Base-by-base conservation (phyloP, 2,113 vertebrate species). In the Leuciscus idus region DNA sequence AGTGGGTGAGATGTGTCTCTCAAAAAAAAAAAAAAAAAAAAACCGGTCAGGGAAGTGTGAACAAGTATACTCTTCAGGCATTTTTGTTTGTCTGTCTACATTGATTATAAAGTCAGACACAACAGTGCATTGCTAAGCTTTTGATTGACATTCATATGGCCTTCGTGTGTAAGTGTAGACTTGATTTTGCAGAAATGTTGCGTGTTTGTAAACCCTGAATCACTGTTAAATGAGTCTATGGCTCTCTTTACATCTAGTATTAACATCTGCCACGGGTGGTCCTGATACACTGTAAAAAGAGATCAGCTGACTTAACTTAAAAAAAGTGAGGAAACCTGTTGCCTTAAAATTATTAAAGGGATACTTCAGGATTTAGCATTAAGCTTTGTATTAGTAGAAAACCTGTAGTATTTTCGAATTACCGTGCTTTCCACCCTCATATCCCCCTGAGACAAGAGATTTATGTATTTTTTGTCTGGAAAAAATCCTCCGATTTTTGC, bases 1-100 rank as follows among this genome's bases (percentile, higher is more conserved):
- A 81, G 79, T 46, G 59, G 78, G n/a, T 80, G 43, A 28, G 33
- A 81, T 21, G 39, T 17, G 7, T 64, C 79, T 64, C 36, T 66
- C n/a, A 48, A 2, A 81, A 64, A n/a, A n/a, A 48, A 2, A 81
- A 64, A 48, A 2, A 81, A 64, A 48, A 2, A 81, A 64, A 64
- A 19, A 28, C 21, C 76, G 13, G 12, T 39, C 13, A 36, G 33
- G 43, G 26, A 46, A 66, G 79, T 46, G 43, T 66, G 36, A 48
- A 64, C 9, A 6, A 28, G 46, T 64, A 19, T 81, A 15, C 39
- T 64, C 6, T 66, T 64, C 39, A 46, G 8, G 39, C 15, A 48
- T 9, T 1, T 19, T 26, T 81, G 48, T 11, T 81, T 52, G n/a
- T 43, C 78, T 30, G n/a, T 46, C 15, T 48, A 30, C 30, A 46